phyloP scores from a whole-genome alignment of 64 coral and sea anemone genomes.

The Dendronephthya gigantea region DNA sequence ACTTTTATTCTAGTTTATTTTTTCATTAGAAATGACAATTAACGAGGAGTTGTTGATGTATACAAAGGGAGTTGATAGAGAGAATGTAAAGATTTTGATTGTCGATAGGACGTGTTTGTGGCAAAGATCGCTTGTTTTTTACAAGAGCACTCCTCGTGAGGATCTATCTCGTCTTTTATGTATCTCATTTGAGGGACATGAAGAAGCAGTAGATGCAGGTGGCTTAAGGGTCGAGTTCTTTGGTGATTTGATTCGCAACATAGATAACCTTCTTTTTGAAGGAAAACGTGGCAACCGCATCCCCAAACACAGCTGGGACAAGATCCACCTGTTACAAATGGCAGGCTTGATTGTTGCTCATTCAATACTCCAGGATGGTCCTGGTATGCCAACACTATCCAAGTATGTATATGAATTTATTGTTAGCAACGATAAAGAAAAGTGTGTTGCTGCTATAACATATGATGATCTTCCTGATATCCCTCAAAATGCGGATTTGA shows the following conservation, averaged over 20 bases:
- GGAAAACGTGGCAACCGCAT: not conserved
- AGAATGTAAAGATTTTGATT: not conserved
- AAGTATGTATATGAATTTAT: not conserved
- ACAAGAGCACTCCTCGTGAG: not conserved
- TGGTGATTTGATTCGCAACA: not conserved
- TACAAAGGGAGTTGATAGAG: not conserved
- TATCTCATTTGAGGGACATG: not conserved
- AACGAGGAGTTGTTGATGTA: not conserved
- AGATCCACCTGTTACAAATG: not conserved
- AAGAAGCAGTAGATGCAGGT: not conserved
- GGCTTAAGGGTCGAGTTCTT: not conserved
- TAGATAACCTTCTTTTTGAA: not conserved
- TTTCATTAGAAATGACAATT: not conserved
- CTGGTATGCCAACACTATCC: not conserved
- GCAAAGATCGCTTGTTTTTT: not conserved
- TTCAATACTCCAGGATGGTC: not conserved
- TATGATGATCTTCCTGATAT: not conserved
- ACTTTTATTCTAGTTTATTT: too few species aligned
- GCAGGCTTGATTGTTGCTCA: not conserved
- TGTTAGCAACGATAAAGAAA: not conserved
- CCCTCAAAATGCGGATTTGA: not conserved
- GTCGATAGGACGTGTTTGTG: not conserved
- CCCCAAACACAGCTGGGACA: not conserved
- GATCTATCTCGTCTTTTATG: not conserved
- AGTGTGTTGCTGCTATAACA: not conserved